Evolutionary conservation across 2,113 vertebrate genomes (phyloP), one percentile per base, ranked within the genome.

Genomic region (Penelope pileata): DNA sequence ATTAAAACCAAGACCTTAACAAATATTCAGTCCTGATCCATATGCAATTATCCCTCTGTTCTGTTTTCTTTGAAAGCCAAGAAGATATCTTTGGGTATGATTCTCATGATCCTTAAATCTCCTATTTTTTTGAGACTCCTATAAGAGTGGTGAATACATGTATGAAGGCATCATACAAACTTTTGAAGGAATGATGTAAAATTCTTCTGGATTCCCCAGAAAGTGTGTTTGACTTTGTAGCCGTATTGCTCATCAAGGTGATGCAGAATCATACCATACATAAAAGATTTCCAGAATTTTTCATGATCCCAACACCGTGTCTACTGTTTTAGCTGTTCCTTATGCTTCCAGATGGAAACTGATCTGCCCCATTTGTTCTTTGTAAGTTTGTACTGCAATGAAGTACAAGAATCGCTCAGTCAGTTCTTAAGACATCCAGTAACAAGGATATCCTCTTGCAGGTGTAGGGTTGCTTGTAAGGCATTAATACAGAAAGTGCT

Each of bases 381-480:
- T 69, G 30, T 43, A 50, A 66, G 7, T 6, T 19, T 14, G 6
- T 15, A 17, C 16, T 22, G 17, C 64, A 68, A 59, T 9, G 1
- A 77, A 60, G 43, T 36, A 23, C 29, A 30, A 36, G 14, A 27
- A 54, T 22, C 18, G 11, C 38, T 40, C 1, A 1, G 17, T 15
- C 27, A 16, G 3, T 47, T 45, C 0, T 0, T 7, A 19, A 43
- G 17, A 14, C 12, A 3, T 9, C 13, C 16, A 9, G 13, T 18
- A 56, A 77, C 1, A 16, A 24, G 16, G 8, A 8, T 23, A 59
- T 8, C 6, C 10, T 12, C 8, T 34, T 7, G 24, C 0, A 7
- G 21, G 11, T 24, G 10, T 0, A 6, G n/a, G 15, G 18, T 2
- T 32, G 30, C 2, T 15, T 3, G 19, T 26, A 6, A 2, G 11